phyloP scores from a whole-genome alignment of 2,797 vertebrate species.

The Lagodon rhomboides region DNA sequence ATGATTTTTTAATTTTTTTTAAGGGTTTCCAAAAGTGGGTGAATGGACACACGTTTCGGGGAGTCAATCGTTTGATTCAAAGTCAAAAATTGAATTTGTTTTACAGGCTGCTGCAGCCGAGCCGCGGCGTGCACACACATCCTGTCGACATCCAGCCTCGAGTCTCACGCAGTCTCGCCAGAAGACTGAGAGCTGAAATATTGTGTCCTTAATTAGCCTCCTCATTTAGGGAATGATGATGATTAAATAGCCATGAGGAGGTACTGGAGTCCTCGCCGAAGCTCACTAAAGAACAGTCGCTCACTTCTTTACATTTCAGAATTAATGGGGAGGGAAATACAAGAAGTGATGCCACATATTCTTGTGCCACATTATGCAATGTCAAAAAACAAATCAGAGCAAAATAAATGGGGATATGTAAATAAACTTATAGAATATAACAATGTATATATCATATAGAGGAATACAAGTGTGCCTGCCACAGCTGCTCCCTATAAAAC shows the following conservation, averaged over 20 bases:
- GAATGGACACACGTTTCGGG: not conserved
- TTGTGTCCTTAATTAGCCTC: conserved; percentile 55
- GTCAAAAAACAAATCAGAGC: not conserved
- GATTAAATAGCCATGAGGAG: conserved; percentile 39
- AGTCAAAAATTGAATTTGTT: conserved; percentile 17
- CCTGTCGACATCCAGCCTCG: not conserved
- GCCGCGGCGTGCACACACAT: conserved; percentile 5
- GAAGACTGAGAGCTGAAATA: conserved; percentile 25
- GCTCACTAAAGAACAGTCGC: not conserved
- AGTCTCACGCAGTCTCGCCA: conserved; percentile 8
- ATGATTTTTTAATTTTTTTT: conserved; percentile 1
- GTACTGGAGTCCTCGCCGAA: conserved; percentile 20
- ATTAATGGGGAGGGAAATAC: not conserved
- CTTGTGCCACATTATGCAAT: not conserved
- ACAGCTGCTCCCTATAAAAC: conserved; percentile 18
- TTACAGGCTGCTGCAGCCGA: conserved; percentile 18
- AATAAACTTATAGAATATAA: no score
- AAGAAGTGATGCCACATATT: not conserved
- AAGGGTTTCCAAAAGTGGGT: conserved; percentile 3
- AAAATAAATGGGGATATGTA: not conserved
- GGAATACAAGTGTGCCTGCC: not conserved
- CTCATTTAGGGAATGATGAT: conserved; percentile 37
- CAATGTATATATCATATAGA: no score
- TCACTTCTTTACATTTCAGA: not conserved
- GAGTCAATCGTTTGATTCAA: conserved; percentile 20